These are phyloP conservation scores for Rallus crepitans DNA, from an alignment of 2,797 vertebrate genomes.

Conservation along the genomic window DNA sequence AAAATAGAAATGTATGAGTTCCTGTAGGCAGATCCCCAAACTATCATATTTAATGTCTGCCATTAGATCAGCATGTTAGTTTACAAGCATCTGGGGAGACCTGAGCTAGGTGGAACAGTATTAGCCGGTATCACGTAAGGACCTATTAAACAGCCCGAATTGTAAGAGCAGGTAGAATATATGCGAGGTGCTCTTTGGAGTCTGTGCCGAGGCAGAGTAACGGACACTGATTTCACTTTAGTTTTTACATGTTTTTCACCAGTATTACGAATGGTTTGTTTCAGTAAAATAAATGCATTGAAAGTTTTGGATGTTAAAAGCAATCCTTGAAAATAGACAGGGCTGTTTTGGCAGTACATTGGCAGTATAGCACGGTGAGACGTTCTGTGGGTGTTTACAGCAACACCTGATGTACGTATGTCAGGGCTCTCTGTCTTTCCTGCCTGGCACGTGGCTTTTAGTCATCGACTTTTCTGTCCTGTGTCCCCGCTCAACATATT, in stretches of 20 bases:
- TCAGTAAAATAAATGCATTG: not conserved
- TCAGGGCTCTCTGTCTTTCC: not conserved
- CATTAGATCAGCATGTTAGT: not conserved
- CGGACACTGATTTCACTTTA: not conserved
- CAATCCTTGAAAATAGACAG: not conserved
- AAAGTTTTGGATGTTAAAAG: not conserved
- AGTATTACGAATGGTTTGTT: not conserved
- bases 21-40: not conserved
- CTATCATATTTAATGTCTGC: not conserved
- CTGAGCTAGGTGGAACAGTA: not conserved
- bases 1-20: conserved; percentile 30
- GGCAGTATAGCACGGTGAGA: not conserved
- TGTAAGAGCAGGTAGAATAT: not conserved
- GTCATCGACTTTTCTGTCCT: not conserved
- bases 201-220: not conserved
- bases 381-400: not conserved
- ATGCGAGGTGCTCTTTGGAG: not conserved
- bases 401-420: not conserved
- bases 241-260: not conserved
- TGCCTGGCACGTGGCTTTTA: not conserved
- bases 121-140: not conserved
- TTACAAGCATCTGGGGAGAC: conserved; percentile 1
- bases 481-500: not conserved
- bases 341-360: not conserved
- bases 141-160: not conserved